A percentile compares a stretch with the other conserved stretches of the same genome.
Evolutionary conservation across 2,888 invertebrate genomes (phyloP).

Genomic region (Mythimna vitellina): DNA sequence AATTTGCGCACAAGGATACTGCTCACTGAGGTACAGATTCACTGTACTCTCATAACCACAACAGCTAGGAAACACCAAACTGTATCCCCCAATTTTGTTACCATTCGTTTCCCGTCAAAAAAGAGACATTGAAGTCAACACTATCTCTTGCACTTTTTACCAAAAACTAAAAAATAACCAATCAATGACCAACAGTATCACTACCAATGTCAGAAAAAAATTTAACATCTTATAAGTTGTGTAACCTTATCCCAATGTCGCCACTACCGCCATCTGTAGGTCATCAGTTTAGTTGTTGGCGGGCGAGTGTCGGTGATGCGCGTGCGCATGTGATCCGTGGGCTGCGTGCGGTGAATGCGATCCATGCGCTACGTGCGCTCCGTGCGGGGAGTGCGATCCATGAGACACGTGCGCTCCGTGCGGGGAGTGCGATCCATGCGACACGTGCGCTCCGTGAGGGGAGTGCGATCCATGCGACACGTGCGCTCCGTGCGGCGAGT

Average conservation of each 20-base stretch:
- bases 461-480: conserved; percentile 13
- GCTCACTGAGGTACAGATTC: too few species aligned
- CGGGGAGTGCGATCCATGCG: conserved; percentile 18
- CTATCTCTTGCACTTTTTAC: too few species aligned
- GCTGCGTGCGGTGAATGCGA: conserved; percentile 23
- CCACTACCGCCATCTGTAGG: conserved; percentile 41
- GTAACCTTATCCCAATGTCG: conserved; percentile 35
- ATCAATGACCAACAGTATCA: conserved; percentile 12
- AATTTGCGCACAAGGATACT: too few species aligned
- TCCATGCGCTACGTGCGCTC: not conserved
- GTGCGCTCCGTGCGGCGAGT: not conserved
- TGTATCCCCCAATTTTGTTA: too few species aligned
- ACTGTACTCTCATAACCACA: too few species aligned
- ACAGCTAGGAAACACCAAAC: too few species aligned
- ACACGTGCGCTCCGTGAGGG: not conserved
- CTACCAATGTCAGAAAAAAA: not conserved
- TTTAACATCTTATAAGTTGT: conserved; percentile 4
- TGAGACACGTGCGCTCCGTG: not conserved
- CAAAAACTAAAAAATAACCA: not conserved
- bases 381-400: conserved; percentile 13
- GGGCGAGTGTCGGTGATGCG: conserved; percentile 54
- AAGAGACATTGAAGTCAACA: too few species aligned
- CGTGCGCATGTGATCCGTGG: conserved; percentile 23
- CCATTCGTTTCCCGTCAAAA: too few species aligned
- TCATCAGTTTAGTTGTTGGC: conserved; percentile 66